A percentile compares a stretch with the other conserved stretches of the same genome.
Conservation (phyloP, 2,888 invertebrate species). For the Ceriagrion tenellum region DNA sequence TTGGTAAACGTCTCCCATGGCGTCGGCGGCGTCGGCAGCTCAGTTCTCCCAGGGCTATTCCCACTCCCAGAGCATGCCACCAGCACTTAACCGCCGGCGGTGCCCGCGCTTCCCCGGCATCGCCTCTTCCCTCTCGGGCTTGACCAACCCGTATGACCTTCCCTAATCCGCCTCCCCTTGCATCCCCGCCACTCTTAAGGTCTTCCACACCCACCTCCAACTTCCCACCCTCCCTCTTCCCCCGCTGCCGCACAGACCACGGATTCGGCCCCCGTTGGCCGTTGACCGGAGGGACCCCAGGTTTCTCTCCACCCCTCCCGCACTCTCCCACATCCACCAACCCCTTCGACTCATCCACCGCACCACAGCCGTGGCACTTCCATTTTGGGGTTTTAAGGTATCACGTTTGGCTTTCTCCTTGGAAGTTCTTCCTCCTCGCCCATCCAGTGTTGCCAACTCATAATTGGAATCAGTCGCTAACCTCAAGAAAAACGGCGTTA, state of each 20-base stretch:
- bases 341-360: not conserved
- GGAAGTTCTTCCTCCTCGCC: not conserved
- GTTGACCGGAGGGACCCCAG: not conserved
- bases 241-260: not conserved
- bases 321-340: not conserved
- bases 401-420: slow-evolving; percentile 10
- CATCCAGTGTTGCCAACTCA: too few species aligned
- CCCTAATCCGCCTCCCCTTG: not conserved
- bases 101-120: not conserved
- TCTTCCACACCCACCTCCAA: too few species aligned
- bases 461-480: too few species aligned
- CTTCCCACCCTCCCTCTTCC: not conserved
- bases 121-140: not conserved
- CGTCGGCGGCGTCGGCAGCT: not conserved
- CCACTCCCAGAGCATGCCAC: not conserved
- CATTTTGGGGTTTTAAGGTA: not conserved
- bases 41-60: not conserved
- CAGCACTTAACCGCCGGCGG: not conserved
- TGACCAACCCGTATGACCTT: not conserved
- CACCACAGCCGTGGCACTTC: not conserved
- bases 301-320: not conserved
- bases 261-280: not conserved
- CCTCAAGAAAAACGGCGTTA: too few species aligned
- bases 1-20: not conserved
- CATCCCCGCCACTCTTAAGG: too few species aligned